Conservation (phyloP, 2,797 vertebrate genomes). For the Myotis daubentonii region DNA sequence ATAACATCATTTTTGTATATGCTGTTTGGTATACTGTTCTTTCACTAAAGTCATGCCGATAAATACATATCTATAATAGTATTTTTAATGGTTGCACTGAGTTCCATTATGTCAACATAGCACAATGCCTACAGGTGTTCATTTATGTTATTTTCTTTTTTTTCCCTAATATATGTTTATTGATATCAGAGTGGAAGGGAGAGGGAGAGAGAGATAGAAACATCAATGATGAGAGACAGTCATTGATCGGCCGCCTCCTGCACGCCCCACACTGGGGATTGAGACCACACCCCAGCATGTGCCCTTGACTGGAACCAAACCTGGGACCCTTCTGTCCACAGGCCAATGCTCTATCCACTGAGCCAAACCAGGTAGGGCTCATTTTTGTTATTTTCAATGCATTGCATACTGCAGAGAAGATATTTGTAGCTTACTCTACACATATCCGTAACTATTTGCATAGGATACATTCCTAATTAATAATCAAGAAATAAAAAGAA, state of each 20-base stretch:
- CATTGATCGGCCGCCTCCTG: no score
- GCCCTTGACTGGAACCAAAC: no score
- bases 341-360: no score
- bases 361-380: background rate
- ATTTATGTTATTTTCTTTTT: background rate
- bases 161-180: no score
- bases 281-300: no score
- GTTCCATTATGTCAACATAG: background rate
- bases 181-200: no score
- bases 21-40: background rate
- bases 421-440: slow-evolving; percentile 2
- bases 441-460: slow-evolving; percentile 22
- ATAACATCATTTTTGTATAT: no score
- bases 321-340: no score
- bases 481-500: background rate
- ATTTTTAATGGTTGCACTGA: background rate
- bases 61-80: background rate
- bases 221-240: no score
- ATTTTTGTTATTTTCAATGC: background rate
- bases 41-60: slow-evolving; percentile 24
- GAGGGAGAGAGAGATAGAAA: no score
- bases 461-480: background rate
- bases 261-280: no score
- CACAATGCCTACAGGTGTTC: background rate
- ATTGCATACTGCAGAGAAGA: background rate